Evolutionary conservation across 2,113 vertebrate genomes (phyloP).

Genomic region (Phoenicopterus ruber): DNA sequence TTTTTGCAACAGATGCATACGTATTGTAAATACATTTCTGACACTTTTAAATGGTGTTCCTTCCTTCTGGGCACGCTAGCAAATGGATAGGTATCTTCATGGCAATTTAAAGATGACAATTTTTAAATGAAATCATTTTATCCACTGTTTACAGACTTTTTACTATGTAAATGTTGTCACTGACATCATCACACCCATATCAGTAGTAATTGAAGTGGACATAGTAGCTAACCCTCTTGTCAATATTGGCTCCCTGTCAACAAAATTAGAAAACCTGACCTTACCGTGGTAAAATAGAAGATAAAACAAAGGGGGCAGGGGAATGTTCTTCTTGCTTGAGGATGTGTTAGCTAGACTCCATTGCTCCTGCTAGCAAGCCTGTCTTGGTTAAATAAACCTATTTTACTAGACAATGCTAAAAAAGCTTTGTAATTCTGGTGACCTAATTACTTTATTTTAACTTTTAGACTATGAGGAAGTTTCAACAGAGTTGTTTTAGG

Average conservation of each 20-base stretch:
- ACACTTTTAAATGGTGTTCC: background rate
- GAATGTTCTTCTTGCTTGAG: background rate
- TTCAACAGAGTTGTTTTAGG: background rate
- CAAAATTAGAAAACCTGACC: background rate
- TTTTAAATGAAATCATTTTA: background rate
- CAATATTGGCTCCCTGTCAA: background rate
- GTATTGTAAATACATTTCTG: background rate
- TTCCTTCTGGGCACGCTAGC: background rate
- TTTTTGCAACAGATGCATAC: background rate
- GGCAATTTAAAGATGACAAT: background rate
- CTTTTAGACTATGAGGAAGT: background rate
- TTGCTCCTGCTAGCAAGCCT: background rate
- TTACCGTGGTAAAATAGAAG: background rate
- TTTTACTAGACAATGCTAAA: background rate
- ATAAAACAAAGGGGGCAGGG: background rate
- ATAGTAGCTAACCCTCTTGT: background rate
- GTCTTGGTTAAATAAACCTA: background rate
- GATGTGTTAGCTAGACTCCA: background rate
- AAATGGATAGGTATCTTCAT: background rate
- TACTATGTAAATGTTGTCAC: background rate
- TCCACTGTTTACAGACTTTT: background rate
- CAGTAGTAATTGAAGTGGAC: background rate
- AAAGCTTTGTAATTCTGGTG: background rate
- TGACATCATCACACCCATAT: background rate
- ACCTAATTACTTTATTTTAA: background rate